A percentile compares a stretch with the other conserved stretches of the same genome.
These are phyloP conservation scores for Cephonodes hylas DNA, from an alignment of 2,888 invertebrate species.

Conservation along the genomic window DNA sequence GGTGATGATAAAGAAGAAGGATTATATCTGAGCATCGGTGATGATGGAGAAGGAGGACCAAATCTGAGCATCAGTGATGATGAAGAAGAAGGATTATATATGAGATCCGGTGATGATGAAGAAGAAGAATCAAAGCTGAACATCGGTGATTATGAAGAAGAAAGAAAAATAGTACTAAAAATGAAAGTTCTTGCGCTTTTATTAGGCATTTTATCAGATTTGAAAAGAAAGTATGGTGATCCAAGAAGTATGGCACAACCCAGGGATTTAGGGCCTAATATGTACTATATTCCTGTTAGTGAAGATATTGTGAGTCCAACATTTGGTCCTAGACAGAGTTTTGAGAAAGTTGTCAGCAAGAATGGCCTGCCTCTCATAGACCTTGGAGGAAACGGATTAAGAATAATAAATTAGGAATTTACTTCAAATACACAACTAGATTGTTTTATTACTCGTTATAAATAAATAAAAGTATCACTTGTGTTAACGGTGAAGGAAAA, in stretches of 20 bases:
- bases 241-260: background rate
- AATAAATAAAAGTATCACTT: no score
- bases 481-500: no score
- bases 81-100: no score
- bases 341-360: background rate
- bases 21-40: no score
- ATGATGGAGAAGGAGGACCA: no score
- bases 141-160: no score
- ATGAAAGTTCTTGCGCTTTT: background rate
- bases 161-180: background rate
- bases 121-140: background rate
- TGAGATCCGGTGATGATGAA: background rate
- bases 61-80: no score
- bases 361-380: background rate
- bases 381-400: background rate
- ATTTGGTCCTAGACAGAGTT: background rate
- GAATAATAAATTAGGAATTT: background rate
- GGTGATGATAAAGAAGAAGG: no score
- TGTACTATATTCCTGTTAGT: background rate
- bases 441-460: no score
- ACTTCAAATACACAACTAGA: no score
- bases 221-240: background rate
- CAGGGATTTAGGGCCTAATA: background rate
- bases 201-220: background rate
- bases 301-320: slow-evolving; percentile 1